phyloP scores from a whole-genome alignment of 2,113 vertebrate genomes.

The Noturus placidus region DNA sequence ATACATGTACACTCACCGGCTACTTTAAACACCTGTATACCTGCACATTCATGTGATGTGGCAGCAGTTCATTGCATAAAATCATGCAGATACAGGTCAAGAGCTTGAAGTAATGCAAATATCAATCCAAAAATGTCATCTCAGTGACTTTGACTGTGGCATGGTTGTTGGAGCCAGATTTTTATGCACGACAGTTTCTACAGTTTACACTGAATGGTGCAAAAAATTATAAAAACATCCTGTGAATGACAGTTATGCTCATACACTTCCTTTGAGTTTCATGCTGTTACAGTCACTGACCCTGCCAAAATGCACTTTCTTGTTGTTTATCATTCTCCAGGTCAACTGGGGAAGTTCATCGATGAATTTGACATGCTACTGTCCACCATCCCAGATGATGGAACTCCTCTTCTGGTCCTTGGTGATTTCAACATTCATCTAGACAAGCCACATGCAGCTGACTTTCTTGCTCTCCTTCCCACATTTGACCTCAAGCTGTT shows the following conservation, averaged over 20 bases:
- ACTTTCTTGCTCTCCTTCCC: too few relatives aligned
- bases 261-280: too few relatives aligned
- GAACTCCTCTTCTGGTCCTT: too few relatives aligned
- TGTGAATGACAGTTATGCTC: neutral
- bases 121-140: neutral
- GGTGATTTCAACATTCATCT: too few relatives aligned
- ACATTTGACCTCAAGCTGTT: too few relatives aligned
- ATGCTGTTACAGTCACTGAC: too few relatives aligned
- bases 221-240: neutral
- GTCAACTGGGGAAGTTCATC: too few relatives aligned
- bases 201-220: neutral
- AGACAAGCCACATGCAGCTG: too few relatives aligned
- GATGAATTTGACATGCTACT: too few relatives aligned
- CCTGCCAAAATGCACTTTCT: too few relatives aligned
- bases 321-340: too few relatives aligned
- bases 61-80: neutral
- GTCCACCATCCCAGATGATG: too few relatives aligned
- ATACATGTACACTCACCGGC: neutral
- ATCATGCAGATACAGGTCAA: neutral
- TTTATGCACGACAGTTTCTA: neutral
- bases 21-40: neutral
- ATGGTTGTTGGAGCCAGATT: neutral
- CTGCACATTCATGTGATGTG: neutral
- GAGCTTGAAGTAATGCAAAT: neutral
- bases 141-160: neutral